Percentiles rank a stretch among this genome's conserved stretches.
phyloP scores from a whole-genome alignment of 2,113 vertebrate species.

The Chrysochloris asiatica region DNA sequence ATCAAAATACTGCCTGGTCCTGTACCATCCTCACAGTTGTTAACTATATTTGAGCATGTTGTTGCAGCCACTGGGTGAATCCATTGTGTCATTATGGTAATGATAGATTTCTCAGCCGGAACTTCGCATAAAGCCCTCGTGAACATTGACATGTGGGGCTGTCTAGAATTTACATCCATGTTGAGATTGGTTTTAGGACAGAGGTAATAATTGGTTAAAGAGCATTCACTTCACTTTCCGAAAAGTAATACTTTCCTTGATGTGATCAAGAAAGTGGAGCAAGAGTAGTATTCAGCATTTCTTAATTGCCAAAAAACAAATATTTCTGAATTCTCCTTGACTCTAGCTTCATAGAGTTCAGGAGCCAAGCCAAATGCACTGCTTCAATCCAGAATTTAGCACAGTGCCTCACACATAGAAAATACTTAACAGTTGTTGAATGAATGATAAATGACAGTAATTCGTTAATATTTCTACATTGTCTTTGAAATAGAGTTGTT shows the following conservation, averaged over 20 bases:
- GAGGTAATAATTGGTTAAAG: not conserved
- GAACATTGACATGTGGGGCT: not conserved
- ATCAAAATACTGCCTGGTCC: too few species aligned
- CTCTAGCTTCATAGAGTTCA: not conserved
- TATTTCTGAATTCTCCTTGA: not conserved
- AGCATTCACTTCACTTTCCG: not conserved
- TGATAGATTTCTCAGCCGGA: not conserved
- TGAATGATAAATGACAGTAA: not conserved
- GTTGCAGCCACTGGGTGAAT: too few species aligned
- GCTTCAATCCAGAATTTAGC: not conserved
- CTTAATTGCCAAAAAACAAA: not conserved
- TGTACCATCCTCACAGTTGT: too few species aligned
- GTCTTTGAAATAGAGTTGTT: not conserved
- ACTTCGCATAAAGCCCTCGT: not conserved
- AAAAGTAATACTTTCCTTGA: not conserved
- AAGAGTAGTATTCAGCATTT: not conserved
- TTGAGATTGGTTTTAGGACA: not conserved
- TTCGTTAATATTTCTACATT: not conserved
- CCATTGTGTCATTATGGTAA: not conserved
- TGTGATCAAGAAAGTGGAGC: not conserved
- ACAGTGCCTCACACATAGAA: not conserved
- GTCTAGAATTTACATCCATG: constrained; percentile 7
- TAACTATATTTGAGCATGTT: too few species aligned
- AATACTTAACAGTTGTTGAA: not conserved
- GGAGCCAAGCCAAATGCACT: not conserved